Percentiles rank a stretch among this genome's conserved stretches.
phyloP scores from a whole-genome alignment of 2,888 invertebrate species.

The Liodrosophila aerea region DNA sequence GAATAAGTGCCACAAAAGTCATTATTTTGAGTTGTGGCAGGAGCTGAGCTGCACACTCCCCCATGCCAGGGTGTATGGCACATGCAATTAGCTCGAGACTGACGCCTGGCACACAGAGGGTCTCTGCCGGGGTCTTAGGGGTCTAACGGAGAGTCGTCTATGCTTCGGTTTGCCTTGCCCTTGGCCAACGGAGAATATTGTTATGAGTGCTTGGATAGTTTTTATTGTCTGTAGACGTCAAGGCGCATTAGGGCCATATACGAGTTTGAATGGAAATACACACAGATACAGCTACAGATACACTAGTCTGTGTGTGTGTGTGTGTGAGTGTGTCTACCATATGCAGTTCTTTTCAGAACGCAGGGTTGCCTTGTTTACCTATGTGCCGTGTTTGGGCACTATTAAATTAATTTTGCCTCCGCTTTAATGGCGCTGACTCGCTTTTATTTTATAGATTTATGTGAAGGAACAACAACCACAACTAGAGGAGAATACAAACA shows the following conservation, averaged over 20 bases:
- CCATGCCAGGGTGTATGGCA: constrained; percentile 9
- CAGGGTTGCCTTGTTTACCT: constrained; percentile 38
- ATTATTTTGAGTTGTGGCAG: constrained; percentile 36
- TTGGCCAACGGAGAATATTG: constrained; percentile 55
- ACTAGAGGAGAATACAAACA: constrained; percentile 4
- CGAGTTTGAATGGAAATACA: constrained; percentile 4
- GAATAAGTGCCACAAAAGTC: constrained; percentile 39
- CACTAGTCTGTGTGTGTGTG: no score
- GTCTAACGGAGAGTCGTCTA: constrained; percentile 13
- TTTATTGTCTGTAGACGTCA: constrained; percentile 55
- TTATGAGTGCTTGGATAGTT: constrained; percentile 40
- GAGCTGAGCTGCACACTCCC: background rate
- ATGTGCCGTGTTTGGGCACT: constrained; percentile 53
- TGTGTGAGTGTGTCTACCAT: no score
- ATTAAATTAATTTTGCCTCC: constrained; percentile 67
- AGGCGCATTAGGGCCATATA: constrained; percentile 37
- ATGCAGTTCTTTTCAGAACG: constrained; percentile 9
- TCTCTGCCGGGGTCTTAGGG: constrained; percentile 9
- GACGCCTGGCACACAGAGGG: constrained; percentile 9
- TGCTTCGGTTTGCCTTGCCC: constrained; percentile 44
- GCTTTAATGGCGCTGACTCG: constrained; percentile 51
- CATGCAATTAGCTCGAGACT: constrained; percentile 48
- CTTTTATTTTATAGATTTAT: constrained; percentile 55
- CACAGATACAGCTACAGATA: background rate
- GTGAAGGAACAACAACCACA: constrained; percentile 20